phyloP scores from a whole-genome alignment of 2,797 vertebrate genomes.

The Clarias fuscus region DNA sequence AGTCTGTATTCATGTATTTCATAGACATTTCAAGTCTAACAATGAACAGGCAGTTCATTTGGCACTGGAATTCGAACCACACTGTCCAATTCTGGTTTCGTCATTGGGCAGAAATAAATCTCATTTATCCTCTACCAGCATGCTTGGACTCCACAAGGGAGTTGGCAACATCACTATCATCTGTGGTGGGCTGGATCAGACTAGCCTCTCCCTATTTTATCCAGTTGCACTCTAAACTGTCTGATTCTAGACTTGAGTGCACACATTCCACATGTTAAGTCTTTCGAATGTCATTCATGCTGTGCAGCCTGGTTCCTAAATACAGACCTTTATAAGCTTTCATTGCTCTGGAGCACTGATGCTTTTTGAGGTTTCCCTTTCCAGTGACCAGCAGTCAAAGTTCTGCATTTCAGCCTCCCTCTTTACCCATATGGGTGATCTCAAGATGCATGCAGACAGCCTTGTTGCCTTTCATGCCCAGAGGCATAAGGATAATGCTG shows the following conservation, averaged over 20 bases:
- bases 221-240: not conserved
- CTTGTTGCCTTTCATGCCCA: not conserved
- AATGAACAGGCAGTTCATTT: not conserved
- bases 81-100: not conserved
- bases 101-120: not conserved
- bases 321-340: not conserved
- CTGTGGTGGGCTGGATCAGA: not conserved
- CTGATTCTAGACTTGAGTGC: not conserved
- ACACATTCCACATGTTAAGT: not conserved
- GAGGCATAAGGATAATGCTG: not conserved
- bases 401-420: not conserved
- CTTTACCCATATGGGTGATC: not conserved
- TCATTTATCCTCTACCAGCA: not conserved
- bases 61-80: not conserved
- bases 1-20: not conserved
- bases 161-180: not conserved
- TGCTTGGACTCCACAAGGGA: not conserved
- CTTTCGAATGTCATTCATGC: not conserved
- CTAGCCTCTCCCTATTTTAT: not conserved
- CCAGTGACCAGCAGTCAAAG: not conserved
- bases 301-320: not conserved
- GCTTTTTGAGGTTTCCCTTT: not conserved
- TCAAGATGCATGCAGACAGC: not conserved
- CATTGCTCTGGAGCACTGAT: not conserved
- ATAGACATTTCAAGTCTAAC: not conserved